These are phyloP conservation scores for Steromphala cineraria DNA, from an alignment of 2,888 invertebrate species.

Conservation along the genomic window DNA sequence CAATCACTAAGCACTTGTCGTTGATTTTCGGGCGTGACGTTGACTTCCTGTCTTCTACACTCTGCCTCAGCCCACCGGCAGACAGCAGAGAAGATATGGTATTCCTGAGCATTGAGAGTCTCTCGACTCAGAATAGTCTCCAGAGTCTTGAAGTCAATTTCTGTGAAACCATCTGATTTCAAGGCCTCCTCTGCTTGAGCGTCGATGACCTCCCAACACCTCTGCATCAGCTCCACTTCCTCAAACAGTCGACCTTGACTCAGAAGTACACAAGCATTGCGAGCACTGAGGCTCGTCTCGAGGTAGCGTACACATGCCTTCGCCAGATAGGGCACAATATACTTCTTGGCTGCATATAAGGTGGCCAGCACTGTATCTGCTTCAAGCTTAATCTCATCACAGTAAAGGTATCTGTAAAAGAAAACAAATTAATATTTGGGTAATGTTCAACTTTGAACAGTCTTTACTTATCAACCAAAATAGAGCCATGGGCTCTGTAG, in stretches of 20 bases:
- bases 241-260: constrained; percentile 97
- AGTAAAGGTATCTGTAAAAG: constrained; percentile 93
- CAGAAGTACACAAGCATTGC: constrained; percentile 95
- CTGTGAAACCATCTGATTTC: constrained; percentile 95
- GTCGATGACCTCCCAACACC: constrained; percentile 85
- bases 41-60: constrained; percentile 88
- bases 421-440: neutral
- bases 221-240: constrained; percentile 96
- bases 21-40: constrained; percentile 85
- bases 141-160: constrained; percentile 94
- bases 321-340: constrained; percentile 95
- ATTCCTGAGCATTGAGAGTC: constrained; percentile 95
- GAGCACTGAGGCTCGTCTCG: constrained; percentile 95
- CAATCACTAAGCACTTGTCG: constrained; percentile 79
- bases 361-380: constrained; percentile 96
- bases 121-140: constrained; percentile 93
- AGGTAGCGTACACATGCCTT: constrained; percentile 95
- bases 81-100: constrained; percentile 87
- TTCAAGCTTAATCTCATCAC: constrained; percentile 96
- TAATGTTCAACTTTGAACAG: neutral
- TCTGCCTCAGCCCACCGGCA: constrained; percentile 95
- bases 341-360: constrained; percentile 96
- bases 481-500: too few species aligned
- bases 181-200: constrained; percentile 97
- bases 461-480: neutral